Base-by-base conservation (phyloP, 2,888 invertebrate genomes). In the Charanyca ferruginea region DNA sequence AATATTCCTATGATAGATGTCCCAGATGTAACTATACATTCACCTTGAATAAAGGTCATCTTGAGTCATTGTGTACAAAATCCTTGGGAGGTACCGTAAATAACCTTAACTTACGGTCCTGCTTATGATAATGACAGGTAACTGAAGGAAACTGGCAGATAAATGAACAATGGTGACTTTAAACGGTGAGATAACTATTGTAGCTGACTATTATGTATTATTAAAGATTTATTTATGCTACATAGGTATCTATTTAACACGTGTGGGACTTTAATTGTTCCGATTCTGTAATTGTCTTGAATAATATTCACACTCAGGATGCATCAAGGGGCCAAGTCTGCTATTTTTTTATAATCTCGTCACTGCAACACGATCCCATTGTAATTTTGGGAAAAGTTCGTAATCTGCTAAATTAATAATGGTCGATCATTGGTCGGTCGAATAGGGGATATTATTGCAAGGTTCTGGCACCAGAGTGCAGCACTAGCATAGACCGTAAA, bases 31-130 rank as follows among this genome's bases (percentile, higher is more conserved):
- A n/a, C 18, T 2, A 28, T 28, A 7, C 11, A 47, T 23, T 11
- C 13, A 5, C n/a, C 28, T n/a, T n/a, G n/a, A 44, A 11, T 23
- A 9, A 48, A 62, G 25, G 45, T 8, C 48, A 28, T 38, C 22
- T 6, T 38, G 16, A 41, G 18, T 7, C 20, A 28, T 35, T 11
- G 23, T 42, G 3, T 35, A 35, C 48, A 38, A 45, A 5, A 52
- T 51, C 64, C 72, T 51, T 71, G 69, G 7, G 42, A 54, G 35
- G 20, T 62, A 62, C 48, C 6, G 23, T n/a, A 20, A 18, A 44
- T n/a, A 42, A 35, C 25, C 32, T 59, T 35, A 13, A 54, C 22
- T 55, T 28, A 49, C 32, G 25, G 4, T 51, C 13, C 9, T 45
- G 13, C 22, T 13, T 32, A n/a, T 32, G 23, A 49, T 54, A 66